Evolutionary conservation across 2,113 vertebrate genomes (phyloP).

Genomic region (Burhinus bistriatus): DNA sequence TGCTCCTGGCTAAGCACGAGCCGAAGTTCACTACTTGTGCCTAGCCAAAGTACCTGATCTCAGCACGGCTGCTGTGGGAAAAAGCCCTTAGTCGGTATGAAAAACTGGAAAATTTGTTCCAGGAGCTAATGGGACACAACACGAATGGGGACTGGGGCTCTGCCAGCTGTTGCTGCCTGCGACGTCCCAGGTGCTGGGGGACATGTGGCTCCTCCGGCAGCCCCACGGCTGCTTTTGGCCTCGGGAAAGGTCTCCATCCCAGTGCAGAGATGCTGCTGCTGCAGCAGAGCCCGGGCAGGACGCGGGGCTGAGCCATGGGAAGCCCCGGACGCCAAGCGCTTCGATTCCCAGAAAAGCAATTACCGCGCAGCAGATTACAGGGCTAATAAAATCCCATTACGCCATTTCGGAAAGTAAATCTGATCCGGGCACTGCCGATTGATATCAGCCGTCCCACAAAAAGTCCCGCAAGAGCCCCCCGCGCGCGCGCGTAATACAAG

Average conservation of each 20-base stretch:
- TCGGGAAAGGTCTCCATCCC: not conserved
- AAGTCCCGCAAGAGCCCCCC: not conserved
- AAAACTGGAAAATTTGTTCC: not conserved
- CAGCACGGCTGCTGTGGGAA: accelerated
- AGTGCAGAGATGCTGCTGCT: not conserved
- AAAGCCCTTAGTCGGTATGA: not conserved
- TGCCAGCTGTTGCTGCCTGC: not conserved
- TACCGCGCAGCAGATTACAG: conserved; percentile 32
- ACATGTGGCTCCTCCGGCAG: not conserved
- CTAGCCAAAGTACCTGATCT: too few species aligned
- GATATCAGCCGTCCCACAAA: conserved; percentile 2
- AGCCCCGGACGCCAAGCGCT: not conserved
- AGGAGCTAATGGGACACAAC: not conserved
- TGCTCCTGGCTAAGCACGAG: not conserved
- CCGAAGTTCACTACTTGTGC: not conserved
- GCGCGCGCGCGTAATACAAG: not conserved
- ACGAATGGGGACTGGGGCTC: not conserved
- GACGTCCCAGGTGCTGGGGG: not conserved
- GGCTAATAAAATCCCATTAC: conserved; percentile 60
- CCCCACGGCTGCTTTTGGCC: not conserved
- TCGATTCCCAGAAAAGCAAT: conserved; percentile 66
- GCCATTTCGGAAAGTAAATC: conserved; percentile 55
- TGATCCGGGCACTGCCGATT: conserved; percentile 36
- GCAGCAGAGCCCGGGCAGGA: not conserved
- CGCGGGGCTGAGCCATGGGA: not conserved